Base-by-base conservation (phyloP, 2,888 invertebrate genomes). In the Nymphalis c-album region DNA sequence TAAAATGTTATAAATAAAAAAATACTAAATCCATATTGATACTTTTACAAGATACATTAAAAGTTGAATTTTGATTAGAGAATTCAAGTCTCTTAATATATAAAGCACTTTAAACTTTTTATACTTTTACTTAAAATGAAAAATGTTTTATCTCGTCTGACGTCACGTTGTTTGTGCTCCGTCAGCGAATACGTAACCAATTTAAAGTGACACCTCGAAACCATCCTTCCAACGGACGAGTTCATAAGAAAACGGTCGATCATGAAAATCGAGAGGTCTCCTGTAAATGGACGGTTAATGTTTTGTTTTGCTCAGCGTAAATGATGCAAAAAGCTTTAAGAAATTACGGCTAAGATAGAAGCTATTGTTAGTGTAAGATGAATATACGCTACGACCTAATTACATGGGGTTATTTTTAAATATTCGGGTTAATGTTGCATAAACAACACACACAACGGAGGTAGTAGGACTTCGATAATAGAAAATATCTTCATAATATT, bases 301-400 rank as follows among this genome's bases (percentile, higher is more conserved):
- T 84, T 84, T 83, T 85, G 85, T 83, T 80, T 79, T 76, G 76
- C 76, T 76, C 75, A 60, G 77, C 74, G 79, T 83, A 85, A 85
- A 85, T 85, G 86, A 82, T 78, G 85, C 84, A 85, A 85, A 84
- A 85, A 84, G 84, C 63, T 69, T 73, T 75, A 77, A 75, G 75
- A 74, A 74, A 74, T 73, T 70, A 72, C 63, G 66, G 47, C 60
- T 63, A 63, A 71, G 69, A 71, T 71, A 60, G 64, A 63, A 65
- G 71, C 55, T 63, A 68, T 71, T 68, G 67, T 67, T 62, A 10
- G 58, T 45, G 18, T 20, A 35, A 51, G 17, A 66, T 60, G 47
- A 18, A 61, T 61, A 53, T 64, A 18, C 26, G 57, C 13, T 53
- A 31, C 35, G 7, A 13, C 18, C 40, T 59, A 58, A 45, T 22